Percentiles rank a stretch among this genome's conserved stretches.
Evolutionary conservation across 1,140 invertebrate genomes (phyloP).

Genomic region (Brachionus plicatilis): DNA sequence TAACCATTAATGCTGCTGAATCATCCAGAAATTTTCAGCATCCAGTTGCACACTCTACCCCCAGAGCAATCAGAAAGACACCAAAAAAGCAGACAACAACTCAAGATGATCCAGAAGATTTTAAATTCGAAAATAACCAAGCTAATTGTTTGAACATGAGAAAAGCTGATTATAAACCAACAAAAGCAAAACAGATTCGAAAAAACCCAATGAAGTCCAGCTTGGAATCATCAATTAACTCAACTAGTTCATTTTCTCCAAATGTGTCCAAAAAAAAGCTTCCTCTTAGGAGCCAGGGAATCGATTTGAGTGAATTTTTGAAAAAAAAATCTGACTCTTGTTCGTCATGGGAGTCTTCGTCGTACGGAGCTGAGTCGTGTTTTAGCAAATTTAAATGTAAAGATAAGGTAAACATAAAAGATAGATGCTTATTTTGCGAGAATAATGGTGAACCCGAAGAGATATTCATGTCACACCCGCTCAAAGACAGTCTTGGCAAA

Average conservation of each 20-base stretch:
- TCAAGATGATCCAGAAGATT: neutral
- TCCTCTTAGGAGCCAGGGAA: conserved; percentile 3
- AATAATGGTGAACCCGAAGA: conserved; percentile 53
- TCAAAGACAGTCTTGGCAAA: conserved; percentile 48
- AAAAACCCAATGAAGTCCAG: neutral
- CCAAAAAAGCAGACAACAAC: neutral
- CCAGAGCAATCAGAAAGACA: neutral
- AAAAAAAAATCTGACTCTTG: neutral
- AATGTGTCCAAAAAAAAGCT: neutral
- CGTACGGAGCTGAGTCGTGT: neutral
- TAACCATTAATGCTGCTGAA: neutral
- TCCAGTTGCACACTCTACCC: neutral
- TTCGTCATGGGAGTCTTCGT: neutral
- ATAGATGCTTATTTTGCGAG: conserved; percentile 25
- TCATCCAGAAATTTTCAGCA: neutral
- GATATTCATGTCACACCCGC: conserved; percentile 57
- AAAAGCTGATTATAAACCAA: neutral
- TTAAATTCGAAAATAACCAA: neutral
- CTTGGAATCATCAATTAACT: neutral
- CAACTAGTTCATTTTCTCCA: neutral
- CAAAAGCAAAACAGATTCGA: neutral
- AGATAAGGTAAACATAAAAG: neutral
- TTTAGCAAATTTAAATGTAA: neutral
- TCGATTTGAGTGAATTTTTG: conserved; percentile 10
- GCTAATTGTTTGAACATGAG: neutral